A percentile compares a stretch with the other conserved stretches of the same genome.
Evolutionary conservation across 2,113 vertebrate genomes (phyloP).

Genomic region (Athene cunicularia): DNA sequence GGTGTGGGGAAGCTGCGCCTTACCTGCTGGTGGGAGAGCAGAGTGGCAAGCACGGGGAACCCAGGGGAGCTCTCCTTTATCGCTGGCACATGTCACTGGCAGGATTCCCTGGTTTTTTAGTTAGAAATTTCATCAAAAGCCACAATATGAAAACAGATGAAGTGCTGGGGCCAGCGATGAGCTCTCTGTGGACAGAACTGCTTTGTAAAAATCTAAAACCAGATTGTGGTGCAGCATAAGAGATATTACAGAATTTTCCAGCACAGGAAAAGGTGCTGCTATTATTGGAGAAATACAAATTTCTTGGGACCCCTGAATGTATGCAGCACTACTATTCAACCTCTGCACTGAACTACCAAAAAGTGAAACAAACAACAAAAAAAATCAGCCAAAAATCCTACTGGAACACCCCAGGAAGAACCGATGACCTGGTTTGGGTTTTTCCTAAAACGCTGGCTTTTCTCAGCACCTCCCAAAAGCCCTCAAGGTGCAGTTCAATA

Average conservation of each 20-base stretch:
- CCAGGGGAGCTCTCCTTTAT: neutral
- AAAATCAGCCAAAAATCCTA: neutral
- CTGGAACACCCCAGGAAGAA: neutral
- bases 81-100: neutral
- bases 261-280: neutral
- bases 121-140: neutral
- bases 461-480: neutral
- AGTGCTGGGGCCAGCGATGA: neutral
- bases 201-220: neutral
- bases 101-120: neutral
- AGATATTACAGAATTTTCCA: neutral
- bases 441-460: neutral
- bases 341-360: neutral
- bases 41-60: neutral
- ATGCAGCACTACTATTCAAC: neutral
- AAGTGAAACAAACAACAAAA: neutral
- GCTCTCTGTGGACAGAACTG: neutral
- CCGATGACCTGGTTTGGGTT: neutral
- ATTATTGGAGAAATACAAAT: neutral
- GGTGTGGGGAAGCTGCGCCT: rapidly evolving
- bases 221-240: neutral
- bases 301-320: neutral
- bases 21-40: rapidly evolving
- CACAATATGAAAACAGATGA: neutral
- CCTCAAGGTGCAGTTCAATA: neutral